Evolutionary conservation across 2,113 vertebrate genomes (phyloP).

Genomic region (Sphaerodactylus townsendi): DNA sequence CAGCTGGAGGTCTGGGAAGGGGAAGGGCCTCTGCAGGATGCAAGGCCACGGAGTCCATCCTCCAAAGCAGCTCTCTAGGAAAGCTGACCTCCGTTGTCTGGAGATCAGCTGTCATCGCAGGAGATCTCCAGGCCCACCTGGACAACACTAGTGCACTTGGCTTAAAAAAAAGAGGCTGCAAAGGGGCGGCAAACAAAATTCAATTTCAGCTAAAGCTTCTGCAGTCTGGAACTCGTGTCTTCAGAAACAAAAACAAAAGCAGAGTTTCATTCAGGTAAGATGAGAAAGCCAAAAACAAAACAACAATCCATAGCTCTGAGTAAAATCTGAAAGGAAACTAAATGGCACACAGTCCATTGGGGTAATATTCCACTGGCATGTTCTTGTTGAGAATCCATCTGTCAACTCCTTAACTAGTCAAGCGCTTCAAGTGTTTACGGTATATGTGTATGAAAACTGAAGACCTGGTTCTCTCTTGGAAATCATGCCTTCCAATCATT

Average conservation of each 20-base stretch:
- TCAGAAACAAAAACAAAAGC: not conserved
- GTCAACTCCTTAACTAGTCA: constrained; percentile 67
- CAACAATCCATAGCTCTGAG: constrained; percentile 29
- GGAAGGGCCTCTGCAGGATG: too few species aligned
- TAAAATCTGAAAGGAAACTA: constrained; percentile 59
- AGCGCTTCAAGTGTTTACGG: constrained; percentile 30
- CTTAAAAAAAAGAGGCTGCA: too few species aligned
- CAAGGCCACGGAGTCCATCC: too few species aligned
- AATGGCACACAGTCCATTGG: constrained; percentile 50
- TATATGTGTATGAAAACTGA: constrained; percentile 47
- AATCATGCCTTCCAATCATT: constrained; percentile 13
- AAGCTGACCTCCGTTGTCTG: too few species aligned
- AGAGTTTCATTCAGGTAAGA: constrained; percentile 56
- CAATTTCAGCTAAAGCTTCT: too few species aligned
- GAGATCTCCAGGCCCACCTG: too few species aligned
- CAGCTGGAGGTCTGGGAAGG: too few species aligned
- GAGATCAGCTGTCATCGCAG: too few species aligned
- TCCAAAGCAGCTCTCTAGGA: too few species aligned
- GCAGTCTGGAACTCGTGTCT: too few species aligned
- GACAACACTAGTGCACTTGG: too few species aligned
- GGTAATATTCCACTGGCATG: constrained; percentile 56
- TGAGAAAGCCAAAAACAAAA: constrained; percentile 52
- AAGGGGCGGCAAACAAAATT: too few species aligned
- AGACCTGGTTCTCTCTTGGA: constrained; percentile 32
- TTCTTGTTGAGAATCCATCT: constrained; percentile 70